Conservation (phyloP, 1,140 invertebrate genomes). For the Eumaeus atala region DNA sequence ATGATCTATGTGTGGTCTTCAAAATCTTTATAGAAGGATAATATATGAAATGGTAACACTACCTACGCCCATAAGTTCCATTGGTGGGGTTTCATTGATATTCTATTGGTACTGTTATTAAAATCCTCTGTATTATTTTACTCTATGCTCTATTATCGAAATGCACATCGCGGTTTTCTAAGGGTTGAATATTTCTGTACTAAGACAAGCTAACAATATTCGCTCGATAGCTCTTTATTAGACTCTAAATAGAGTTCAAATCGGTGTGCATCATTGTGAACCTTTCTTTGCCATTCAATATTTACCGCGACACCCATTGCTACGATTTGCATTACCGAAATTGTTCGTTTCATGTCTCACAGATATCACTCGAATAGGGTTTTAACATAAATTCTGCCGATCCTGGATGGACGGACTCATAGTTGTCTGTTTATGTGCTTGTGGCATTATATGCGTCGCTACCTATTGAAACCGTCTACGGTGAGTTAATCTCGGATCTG, state of each 20-base stretch:
- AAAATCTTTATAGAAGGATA: neutral
- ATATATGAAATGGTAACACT: neutral
- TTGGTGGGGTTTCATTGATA: neutral
- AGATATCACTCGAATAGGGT: constrained; percentile 4
- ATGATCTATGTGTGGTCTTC: too few relatives aligned
- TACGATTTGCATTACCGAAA: constrained; percentile 47
- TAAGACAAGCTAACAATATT: constrained; percentile 15
- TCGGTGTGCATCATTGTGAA: neutral
- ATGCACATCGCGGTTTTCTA: constrained; percentile 60
- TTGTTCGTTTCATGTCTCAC: constrained; percentile 33
- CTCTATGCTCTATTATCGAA: constrained; percentile 57
- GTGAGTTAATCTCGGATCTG: too few relatives aligned
- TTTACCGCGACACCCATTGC: constrained; percentile 31
- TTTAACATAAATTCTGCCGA: too few relatives aligned
- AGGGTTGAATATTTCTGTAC: constrained; percentile 56
- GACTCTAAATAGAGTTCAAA: constrained; percentile 21
- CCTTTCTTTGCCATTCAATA: constrained; percentile 29
- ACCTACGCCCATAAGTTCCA: too few relatives aligned
- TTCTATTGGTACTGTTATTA: neutral
- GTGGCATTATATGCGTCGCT: too few relatives aligned
- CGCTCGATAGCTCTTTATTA: constrained; percentile 12
- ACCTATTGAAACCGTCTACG: too few relatives aligned
- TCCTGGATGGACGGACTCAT: too few relatives aligned
- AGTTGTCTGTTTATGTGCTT: too few relatives aligned
- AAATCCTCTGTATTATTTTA: constrained; percentile 19